These are phyloP conservation scores for Thrips palmi DNA, from an alignment of 1,140 invertebrate genomes.

Conservation along the genomic window DNA sequence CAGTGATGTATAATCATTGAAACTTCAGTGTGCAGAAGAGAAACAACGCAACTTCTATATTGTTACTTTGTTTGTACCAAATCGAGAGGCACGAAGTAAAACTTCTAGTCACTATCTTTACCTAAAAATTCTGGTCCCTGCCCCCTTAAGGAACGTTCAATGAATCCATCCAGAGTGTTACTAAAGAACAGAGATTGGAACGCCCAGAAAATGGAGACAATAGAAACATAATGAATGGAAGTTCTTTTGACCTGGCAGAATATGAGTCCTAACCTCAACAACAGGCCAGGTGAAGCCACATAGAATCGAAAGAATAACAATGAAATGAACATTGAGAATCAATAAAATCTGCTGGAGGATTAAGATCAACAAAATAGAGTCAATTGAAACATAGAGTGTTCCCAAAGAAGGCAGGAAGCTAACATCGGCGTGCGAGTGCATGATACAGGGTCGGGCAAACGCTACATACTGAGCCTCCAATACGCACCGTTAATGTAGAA, in stretches of 20 bases:
- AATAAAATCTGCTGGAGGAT: neutral
- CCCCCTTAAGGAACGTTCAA: too few relatives aligned
- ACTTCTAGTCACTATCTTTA: too few relatives aligned
- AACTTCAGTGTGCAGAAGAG: neutral
- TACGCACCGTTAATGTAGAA: constrained; percentile 63
- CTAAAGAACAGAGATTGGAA: too few relatives aligned
- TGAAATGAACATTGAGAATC: neutral
- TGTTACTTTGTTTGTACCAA: too few relatives aligned
- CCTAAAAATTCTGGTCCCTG: too few relatives aligned
- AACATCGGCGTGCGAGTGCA: constrained; percentile 2
- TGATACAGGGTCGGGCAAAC: neutral
- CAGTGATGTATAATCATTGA: neutral
- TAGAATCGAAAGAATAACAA: neutral
- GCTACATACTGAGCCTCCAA: constrained; percentile 1
- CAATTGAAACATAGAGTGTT: constrained; percentile 14
- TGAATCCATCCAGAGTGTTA: too few relatives aligned
- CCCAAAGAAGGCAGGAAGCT: constrained; percentile 13
- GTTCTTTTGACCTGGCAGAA: too few relatives aligned
- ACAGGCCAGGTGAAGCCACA: too few relatives aligned
- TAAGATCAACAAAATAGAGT: constrained; percentile 21
- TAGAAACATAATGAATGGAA: too few relatives aligned
- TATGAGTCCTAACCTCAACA: too few relatives aligned
- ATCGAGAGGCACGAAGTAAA: too few relatives aligned
- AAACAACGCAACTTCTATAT: constrained; percentile 3
- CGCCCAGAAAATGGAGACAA: too few relatives aligned